Evolutionary conservation across 2,113 vertebrate genomes (phyloP).

Genomic region (Caretta caretta): DNA sequence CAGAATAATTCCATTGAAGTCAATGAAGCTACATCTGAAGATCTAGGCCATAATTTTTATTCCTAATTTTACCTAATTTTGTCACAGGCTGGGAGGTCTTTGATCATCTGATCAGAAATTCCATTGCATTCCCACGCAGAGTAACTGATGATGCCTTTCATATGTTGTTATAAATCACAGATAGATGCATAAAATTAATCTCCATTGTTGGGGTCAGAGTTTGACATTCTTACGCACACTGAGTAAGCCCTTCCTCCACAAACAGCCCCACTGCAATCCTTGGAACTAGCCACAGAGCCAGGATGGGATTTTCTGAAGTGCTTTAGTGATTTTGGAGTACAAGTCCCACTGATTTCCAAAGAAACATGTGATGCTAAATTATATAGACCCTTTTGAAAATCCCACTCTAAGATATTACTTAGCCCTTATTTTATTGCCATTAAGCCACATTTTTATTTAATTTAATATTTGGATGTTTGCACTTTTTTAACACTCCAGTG

Average conservation of each 20-base stretch:
- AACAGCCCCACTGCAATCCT: not conserved
- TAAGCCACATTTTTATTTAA: not conserved
- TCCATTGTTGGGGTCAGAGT: not conserved
- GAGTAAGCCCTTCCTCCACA: not conserved
- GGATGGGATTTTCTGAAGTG: not conserved
- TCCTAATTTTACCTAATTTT: not conserved
- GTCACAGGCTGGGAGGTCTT: not conserved
- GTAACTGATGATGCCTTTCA: not conserved
- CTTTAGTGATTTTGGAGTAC: not conserved
- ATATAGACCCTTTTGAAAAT: not conserved
- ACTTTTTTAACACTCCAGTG: not conserved
- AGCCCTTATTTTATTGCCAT: not conserved
- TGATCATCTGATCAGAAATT: not conserved
- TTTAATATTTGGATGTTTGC: not conserved
- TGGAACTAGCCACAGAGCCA: not conserved
- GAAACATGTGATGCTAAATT: not conserved
- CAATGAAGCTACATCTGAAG: not conserved
- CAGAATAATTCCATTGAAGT: not conserved
- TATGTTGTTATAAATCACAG: not conserved
- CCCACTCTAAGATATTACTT: not conserved
- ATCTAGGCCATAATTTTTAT: not conserved
- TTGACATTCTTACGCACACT: not conserved
- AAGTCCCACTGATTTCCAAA: not conserved
- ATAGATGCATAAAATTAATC: not conserved
- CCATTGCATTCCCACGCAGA: not conserved